These are phyloP conservation scores for Jordanella pulchra DNA, from an alignment of 2,797 vertebrate genomes.

Conservation along the genomic window DNA sequence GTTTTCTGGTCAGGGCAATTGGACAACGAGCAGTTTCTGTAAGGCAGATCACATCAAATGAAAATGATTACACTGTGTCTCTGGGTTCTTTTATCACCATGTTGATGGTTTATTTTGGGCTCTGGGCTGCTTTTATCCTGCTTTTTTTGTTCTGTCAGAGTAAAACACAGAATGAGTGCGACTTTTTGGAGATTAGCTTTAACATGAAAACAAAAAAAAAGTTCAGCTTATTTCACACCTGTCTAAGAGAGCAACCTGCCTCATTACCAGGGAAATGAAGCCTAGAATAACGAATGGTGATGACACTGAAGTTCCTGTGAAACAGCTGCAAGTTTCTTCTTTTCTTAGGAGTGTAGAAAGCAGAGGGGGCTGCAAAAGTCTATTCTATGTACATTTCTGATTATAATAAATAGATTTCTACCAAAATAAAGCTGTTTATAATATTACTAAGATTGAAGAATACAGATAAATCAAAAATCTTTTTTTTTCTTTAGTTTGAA, in stretches of 20 bases:
- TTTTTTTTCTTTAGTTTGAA: not conserved
- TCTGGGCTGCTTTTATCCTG: too few relatives aligned
- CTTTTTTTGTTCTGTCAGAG: not conserved
- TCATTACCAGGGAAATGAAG: not conserved
- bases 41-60: not conserved
- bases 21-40: slow-evolving; percentile 65
- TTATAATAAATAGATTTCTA: not conserved
- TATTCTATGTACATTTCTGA: not conserved
- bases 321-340: not conserved
- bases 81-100: not conserved
- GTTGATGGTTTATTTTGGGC: not conserved
- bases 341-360: not conserved
- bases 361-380: not conserved
- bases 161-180: not conserved
- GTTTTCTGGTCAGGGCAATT: slow-evolving; percentile 68
- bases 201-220: not conserved
- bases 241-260: not conserved
- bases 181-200: not conserved
- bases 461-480: not conserved
- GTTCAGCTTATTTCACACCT: not conserved
- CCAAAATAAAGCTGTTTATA: not conserved
- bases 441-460: not conserved
- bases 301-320: not conserved
- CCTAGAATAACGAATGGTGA: not conserved
- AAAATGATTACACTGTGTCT: not conserved